phyloP scores from a whole-genome alignment of 2,888 invertebrate species.

The Druceiella hillmani region DNA sequence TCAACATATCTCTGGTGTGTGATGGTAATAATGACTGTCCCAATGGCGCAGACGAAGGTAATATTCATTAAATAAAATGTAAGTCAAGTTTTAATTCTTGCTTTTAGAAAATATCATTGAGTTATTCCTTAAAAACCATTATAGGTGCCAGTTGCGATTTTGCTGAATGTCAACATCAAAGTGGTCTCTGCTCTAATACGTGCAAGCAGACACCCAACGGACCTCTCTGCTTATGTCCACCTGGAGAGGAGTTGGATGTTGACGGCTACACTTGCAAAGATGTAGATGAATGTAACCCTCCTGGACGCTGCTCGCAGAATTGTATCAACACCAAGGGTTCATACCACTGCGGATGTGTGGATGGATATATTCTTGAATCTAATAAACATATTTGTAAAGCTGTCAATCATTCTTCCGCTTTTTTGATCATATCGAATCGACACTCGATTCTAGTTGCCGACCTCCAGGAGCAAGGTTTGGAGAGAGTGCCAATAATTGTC shows the following conservation, averaged over 20 bases:
- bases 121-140: slow-evolving; percentile 1
- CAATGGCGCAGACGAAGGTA: slow-evolving; percentile 89
- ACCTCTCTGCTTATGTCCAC: slow-evolving; percentile 84
- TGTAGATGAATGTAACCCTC: slow-evolving; percentile 81
- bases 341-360: slow-evolving; percentile 81
- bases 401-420: slow-evolving; percentile 83
- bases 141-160: slow-evolving; percentile 72
- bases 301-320: slow-evolving; percentile 85
- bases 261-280: slow-evolving; percentile 72
- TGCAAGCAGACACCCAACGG: slow-evolving; percentile 86
- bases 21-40: slow-evolving; percentile 87
- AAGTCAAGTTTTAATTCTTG: background rate
- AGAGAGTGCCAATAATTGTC: slow-evolving; percentile 84
- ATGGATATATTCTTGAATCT: slow-evolving; percentile 74
- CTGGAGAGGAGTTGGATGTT: slow-evolving; percentile 71
- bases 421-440: slow-evolving; percentile 90
- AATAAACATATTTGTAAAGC: slow-evolving; percentile 92
- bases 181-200: slow-evolving; percentile 73
- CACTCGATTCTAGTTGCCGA: slow-evolving; percentile 89
- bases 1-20: slow-evolving; percentile 85
- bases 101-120: background rate
- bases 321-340: slow-evolving; percentile 89
- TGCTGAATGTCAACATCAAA: slow-evolving; percentile 69
- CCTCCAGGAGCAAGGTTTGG: slow-evolving; percentile 81
- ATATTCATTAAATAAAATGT: background rate